These are phyloP conservation scores for Harpegnathos saltator DNA, from an alignment of 1,140 invertebrate genomes.

Conservation along the genomic window DNA sequence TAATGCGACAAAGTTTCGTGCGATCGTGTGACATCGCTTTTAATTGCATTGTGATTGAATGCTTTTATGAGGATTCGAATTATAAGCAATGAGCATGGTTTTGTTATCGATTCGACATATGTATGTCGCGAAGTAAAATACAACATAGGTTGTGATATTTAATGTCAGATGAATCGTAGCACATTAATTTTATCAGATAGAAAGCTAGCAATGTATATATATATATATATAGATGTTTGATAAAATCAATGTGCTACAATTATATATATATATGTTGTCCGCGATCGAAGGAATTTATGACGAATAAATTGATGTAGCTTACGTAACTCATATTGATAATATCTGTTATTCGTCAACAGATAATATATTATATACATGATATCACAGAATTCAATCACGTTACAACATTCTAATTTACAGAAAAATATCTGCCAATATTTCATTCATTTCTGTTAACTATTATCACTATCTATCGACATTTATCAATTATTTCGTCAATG, in stretches of 20 bases:
- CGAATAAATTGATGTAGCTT: not conserved
- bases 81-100: not conserved
- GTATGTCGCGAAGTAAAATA: no score
- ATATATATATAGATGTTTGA: no score
- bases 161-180: not conserved
- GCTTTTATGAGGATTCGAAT: not conserved
- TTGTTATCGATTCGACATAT: not conserved
- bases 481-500: not conserved
- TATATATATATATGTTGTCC: no score
- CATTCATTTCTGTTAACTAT: constrained; percentile 1
- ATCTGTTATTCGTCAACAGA: not conserved
- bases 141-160: not conserved
- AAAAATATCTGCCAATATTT: not conserved
- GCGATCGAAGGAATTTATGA: no score
- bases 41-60: constrained; percentile 2
- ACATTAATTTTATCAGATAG: not conserved
- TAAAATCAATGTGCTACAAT: no score
- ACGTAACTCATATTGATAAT: not conserved
- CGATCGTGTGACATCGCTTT: not conserved
- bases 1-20: constrained; percentile 14
- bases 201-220: constrained; percentile 3
- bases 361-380: not conserved
- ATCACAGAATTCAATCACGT: not conserved
- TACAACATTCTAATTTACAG: not conserved
- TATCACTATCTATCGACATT: not conserved